Evolutionary conservation across 2,888 invertebrate genomes (phyloP), one percentile per base, ranked within the genome.

Genomic region (Eilema sororculum): DNA sequence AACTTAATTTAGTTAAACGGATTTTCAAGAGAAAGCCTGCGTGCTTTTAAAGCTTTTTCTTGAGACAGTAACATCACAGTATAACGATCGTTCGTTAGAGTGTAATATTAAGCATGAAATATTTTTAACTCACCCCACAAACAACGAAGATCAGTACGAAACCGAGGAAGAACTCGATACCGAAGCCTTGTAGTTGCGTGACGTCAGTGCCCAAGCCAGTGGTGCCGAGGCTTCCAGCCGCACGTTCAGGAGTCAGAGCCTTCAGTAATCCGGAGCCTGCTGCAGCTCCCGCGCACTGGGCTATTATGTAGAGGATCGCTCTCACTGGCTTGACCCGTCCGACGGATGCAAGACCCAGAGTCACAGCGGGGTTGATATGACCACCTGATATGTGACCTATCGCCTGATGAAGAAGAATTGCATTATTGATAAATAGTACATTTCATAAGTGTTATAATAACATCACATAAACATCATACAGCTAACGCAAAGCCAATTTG

Each of bases 351-450:
- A 99, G 96, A 2, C 97, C 98, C 24, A 96, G 90, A 6, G 99
- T 99, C 59, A 99, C 98, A 0, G 99, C 99, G 1, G 99, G 99
- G 96, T 99, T 99, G 74, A 99, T 96, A 91, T 99, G 99, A 13
- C 98, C 98, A 3, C 99, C 98, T 71, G 98, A 98, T 67, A 98
- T 96, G 91, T 98, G 98, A 5, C 98, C 98, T 80, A 98, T 96
- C 66, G 97, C 96, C 98, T 98, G 92, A 66, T 73, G 61, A 65
- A 65, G 60, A 59, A 2, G 5, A 46, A 46, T 37, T 28, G 25
- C 25, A 8, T 64, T 64, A 46, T 6, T 12, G 16, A 9, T 24
- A 12, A 28, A 20, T 28, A 16, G 20, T 63, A n/a, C 8, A 46
- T 24, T 16, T 41, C 5, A 0, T 16, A n/a, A n/a, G 6, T 22